Evolutionary conservation across 2,888 invertebrate genomes (phyloP), one percentile per base, ranked within the genome.

Genomic region (Perizoma flavofasciatum): DNA sequence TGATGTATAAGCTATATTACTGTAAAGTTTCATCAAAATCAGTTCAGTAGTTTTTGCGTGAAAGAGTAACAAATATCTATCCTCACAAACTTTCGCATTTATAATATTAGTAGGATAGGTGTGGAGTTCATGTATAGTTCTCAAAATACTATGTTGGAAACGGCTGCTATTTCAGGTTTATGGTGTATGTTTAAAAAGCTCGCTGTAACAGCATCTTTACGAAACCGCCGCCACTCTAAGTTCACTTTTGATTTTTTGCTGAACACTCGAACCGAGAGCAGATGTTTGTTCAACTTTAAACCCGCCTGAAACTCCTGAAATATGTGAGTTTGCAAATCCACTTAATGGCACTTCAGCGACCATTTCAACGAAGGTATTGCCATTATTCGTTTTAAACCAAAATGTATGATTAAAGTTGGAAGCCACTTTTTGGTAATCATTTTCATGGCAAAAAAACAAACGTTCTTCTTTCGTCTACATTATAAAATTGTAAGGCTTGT

Each of bases 181-280:
- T 22, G 22, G 7, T 5, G 7, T 11, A 45, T 45, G 35, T 44
- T 46, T 9, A 49, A 54, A 59, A 55, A 33, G 51, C 50, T 59
- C 49, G 63, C 50, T 55, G 64, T 47, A 45, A 37, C 59, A 53
- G 32, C 40, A 2, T 7, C 58, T 33, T 59, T 63, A 61, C 53
- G 47, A 47, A 41, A 51, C 64, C 51, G 47, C 44, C 52, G 48
- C 55, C 63, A 53, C 63, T 62, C 66, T 65, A 68, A 68, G 63
- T 61, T 60, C 60, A 59, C 56, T 62, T 62, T 53, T 61, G 51
- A 59, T 65, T 68, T 67, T 69, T 69, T 66, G 63, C 51, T 49
- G 51, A 33, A 47, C 52, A 41, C 60, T 48, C 54, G 43, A 56
- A n/a, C 50, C 47, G 45, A 48, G 49, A 53, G 47, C 68, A 66